Conservation (phyloP, 2,888 invertebrate genomes). For the Erebia ligea region DNA sequence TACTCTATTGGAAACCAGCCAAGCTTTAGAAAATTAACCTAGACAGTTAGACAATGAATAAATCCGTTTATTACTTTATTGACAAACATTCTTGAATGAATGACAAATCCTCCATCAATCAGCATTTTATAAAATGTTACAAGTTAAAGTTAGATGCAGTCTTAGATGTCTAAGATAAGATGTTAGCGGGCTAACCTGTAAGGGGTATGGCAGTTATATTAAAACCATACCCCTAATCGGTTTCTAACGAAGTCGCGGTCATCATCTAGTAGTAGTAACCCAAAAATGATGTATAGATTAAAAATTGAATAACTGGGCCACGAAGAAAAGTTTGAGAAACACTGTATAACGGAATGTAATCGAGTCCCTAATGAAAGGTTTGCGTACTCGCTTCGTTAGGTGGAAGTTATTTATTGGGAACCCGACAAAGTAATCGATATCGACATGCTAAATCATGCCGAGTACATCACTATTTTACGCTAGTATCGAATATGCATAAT, state of each 20-base stretch:
- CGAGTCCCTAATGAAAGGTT: slow-evolving; percentile 66
- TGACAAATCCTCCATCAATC: slow-evolving; percentile 23
- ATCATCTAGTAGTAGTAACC: too few relatives aligned
- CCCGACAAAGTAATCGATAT: slow-evolving; percentile 67
- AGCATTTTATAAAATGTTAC: slow-evolving; percentile 22
- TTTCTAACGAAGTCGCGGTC: too few relatives aligned
- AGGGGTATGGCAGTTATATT: too few relatives aligned
- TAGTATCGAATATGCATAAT: slow-evolving; percentile 35
- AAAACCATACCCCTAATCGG: too few relatives aligned
- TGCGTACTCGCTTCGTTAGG: slow-evolving; percentile 60
- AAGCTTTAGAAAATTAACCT: background rate
- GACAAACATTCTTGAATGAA: slow-evolving; percentile 30
- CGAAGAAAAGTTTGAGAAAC: slow-evolving; percentile 7
- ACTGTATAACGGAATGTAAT: slow-evolving; percentile 54
- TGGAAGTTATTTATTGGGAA: slow-evolving; percentile 63
- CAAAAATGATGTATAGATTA: background rate
- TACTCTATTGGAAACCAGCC: background rate
- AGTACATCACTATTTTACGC: slow-evolving; percentile 53
- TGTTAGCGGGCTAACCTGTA: too few relatives aligned
- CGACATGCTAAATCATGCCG: slow-evolving; percentile 56
- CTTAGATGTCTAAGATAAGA: too few relatives aligned
- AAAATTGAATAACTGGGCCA: background rate
- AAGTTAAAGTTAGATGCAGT: slow-evolving; percentile 19
- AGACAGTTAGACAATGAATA: background rate
- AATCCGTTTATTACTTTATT: background rate